Evolutionary conservation across 2,113 vertebrate genomes (phyloP), one percentile per base, ranked within the genome.

Genomic region (Nyctereutes procyonoides): DNA sequence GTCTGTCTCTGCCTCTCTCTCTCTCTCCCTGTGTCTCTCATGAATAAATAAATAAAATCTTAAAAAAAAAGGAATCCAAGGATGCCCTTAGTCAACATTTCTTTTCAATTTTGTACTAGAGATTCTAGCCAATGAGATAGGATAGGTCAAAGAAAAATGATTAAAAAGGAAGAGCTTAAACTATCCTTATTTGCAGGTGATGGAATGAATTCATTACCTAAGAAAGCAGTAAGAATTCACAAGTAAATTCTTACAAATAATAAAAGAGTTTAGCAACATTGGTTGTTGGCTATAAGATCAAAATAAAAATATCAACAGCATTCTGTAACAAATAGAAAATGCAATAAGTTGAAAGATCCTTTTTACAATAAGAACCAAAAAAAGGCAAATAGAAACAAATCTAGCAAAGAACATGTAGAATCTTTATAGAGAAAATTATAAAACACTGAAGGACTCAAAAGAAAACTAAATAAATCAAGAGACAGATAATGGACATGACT

Each of bases 221-320:
- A 26, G 69, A 84, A 26, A 85, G 20, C 9, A 79, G 84, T 62
- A 69, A 60, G 3, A 85, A 79, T 55, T 84, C 89, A 32, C 8
- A 93, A 85, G 71, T 48, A 88, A 67, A 74, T 93, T 62, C 30
- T 74, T 76, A 88, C 30, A 87, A 87, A 92, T 55, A 88, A 76
- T 76, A 9, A 77, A 86, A 81, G 71, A 60, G 38, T 53, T 91
- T 86, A 62, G 38, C 53, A 88, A 69, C 43, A 26, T 51, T 79
- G 56, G 12, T 35, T 55, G 51, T 19, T 71, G 71, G 62, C 43
- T 79, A 9, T 62, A 71, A 96, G 62, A 71, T n/a, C 38, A 63
- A 85, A 20, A 71, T 85, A 71, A 90, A 79, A 96, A 90, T 96
- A 62, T 55, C 19, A 38, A 77, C 35, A 84, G 11, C 15, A 55